Base-by-base conservation (phyloP, 2,113 vertebrate genomes). In the Phylloscopus trochiloides region DNA sequence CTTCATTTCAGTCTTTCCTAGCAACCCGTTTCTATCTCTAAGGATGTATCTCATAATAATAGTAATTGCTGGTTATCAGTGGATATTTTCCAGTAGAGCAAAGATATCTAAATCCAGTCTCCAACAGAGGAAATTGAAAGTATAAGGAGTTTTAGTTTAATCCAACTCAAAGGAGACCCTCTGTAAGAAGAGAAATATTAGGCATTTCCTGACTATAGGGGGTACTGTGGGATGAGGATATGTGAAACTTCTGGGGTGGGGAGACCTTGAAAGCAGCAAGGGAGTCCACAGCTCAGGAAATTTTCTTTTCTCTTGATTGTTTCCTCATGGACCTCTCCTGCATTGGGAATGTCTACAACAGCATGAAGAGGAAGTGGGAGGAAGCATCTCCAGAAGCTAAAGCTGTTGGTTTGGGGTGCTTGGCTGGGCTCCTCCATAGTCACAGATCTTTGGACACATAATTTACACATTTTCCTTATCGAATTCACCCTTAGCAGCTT, bases 41-140 rank as follows among this genome's bases (percentile, higher is more conserved):
- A 87, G 70, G 63, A 63, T 95, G 13, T 42, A 83, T 71, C 31
- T 51, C 61, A 42, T 76, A 93, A 79, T 92, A 95, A 77, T 92
- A 86, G 93, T 95, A 96, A 95, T 91, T 88, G 62, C 72, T 83
- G 74, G 82, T 72, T 93, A 95, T 94, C 80, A 68, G 77, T 70
- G 65, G 78, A 36, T 72, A 74, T 92, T 95, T 97, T 90, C 77
- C 47, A 73, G 72, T 66, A 71, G 62, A 93, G 65, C 66, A 91
- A 90, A 95, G 58, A 92, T 93, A 85, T 71, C 73, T 95, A 73
- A 71, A 94, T 86, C n/a, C 54, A 93, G 43, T 75, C 65, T 94
- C 87, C 92, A 96, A 14, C 62, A 84, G 65, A 84, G 78, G 38
- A 95, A 94, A 93, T 75, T n/a, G 58, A 74, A 86, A 92, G 28